Base-by-base conservation (phyloP, 2,113 vertebrate genomes). In the Rhinopomastus cyanomelas region DNA sequence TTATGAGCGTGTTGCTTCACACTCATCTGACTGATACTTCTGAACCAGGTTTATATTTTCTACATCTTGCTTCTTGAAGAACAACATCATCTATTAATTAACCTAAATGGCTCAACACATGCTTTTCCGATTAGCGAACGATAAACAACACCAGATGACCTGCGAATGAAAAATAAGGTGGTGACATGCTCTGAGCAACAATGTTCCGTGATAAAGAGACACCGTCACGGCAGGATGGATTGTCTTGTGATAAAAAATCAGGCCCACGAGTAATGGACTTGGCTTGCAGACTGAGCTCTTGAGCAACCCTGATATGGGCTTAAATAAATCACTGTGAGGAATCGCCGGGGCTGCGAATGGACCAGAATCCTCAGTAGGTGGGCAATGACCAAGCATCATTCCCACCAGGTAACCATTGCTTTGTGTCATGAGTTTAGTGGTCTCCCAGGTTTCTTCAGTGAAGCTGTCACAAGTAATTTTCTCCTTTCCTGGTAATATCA, bases 131-230 rank as follows among this genome's bases (percentile, higher is more conserved):
- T 37, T 18, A 34, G 64, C 20, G 57, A 69, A 87, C 0, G 1
- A 84, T 16, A 87, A 89, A 90, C 87, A 89, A 76, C 92, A 59
- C 74, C 81, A 89, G 71, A 79, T 85, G 89, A 92, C 62, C 71
- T 34, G 4, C 21, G 60, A 66, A 73, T 62, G 78, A 76, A 62
- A 82, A 89, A 87, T 34, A 30, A 88, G 46, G 85, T 37, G 81
- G 59, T 23, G 56, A 92, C 79, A 80, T 0, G 11, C 84, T 88
- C 77, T 44, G 12, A 79, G 79, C 55, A 73, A 29, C 30, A 2
- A 0, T 42, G 29, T 39, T 53, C 2, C 4, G 3, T 48, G 83
- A 89, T 71, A 71, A 82, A 82, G 72, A 80, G 82, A 83, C n/a
- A 57, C 21, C 4, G 1, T 80, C 51, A 46, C 2, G 2, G 55